Percentiles rank a stretch among this genome's conserved stretches.
Conservation (phyloP, 2,888 invertebrate species). For the Apoderus coryli region DNA sequence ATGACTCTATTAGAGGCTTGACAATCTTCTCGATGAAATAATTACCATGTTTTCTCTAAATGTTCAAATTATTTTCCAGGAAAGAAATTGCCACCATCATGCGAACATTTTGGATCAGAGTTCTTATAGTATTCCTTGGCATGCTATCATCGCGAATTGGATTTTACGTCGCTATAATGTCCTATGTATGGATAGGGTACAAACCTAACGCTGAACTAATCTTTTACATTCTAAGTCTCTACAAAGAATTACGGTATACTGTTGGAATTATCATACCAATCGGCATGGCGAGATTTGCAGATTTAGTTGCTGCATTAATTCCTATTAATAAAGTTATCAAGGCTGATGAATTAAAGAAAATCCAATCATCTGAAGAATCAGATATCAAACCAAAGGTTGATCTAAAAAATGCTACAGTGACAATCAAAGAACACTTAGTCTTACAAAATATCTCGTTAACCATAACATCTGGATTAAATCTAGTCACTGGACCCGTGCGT, state of each 20-base stretch:
- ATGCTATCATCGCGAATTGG: conserved; percentile 25
- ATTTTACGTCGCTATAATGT: conserved; percentile 30
- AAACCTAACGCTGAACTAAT: conserved; percentile 68
- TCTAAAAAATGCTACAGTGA: conserved; percentile 19
- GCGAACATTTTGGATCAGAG: conserved; percentile 25
- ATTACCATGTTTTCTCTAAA: neutral
- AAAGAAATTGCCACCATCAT: conserved; percentile 47
- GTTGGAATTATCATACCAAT: conserved; percentile 84
- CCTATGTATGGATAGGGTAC: conserved; percentile 54
- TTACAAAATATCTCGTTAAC: conserved; percentile 32
- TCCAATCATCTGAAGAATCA: conserved; percentile 13
- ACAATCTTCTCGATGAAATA: no score
- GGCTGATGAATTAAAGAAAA: conserved; percentile 57
- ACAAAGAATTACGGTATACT: conserved; percentile 69
- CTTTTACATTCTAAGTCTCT: conserved; percentile 81
- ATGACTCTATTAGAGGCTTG: no score
- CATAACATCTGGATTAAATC: conserved; percentile 32
- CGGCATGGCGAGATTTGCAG: conserved; percentile 66
- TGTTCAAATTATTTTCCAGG: conserved; percentile 30
- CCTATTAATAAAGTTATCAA: conserved; percentile 46
- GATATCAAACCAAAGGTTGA: conserved; percentile 18
- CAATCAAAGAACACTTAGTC: conserved; percentile 23
- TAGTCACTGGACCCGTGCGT: conserved; percentile 51
- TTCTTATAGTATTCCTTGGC: conserved; percentile 23
- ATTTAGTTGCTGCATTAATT: conserved; percentile 58